Conservation (phyloP, 2,797 vertebrate species). For the Pyrocephalus nanus region DNA sequence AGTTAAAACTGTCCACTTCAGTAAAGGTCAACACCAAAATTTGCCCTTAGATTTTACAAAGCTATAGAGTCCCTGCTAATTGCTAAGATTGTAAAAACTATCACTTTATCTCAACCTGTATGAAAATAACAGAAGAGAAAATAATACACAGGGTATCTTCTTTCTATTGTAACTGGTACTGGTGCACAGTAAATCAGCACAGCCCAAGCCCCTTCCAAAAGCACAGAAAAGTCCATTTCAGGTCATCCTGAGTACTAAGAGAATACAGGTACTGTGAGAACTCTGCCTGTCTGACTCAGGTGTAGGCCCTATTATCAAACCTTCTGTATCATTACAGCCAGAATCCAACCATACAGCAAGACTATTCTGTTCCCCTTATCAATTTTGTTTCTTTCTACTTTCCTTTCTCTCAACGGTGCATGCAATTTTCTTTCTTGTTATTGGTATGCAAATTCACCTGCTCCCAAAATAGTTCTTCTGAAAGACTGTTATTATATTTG, state of each 20-base stretch:
- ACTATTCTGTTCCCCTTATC: not conserved
- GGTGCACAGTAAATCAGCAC: not conserved
- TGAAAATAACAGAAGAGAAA: not conserved
- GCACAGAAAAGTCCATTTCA: not conserved
- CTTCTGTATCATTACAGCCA: not conserved
- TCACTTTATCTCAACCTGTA: not conserved
- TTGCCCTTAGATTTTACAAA: not conserved
- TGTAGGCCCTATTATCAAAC: not conserved
- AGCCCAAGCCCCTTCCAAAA: not conserved
- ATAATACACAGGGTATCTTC: not conserved
- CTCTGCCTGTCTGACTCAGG: not conserved
- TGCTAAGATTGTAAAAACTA: not conserved
- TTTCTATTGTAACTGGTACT: not conserved
- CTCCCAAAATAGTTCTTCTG: slow-evolving; percentile 37
- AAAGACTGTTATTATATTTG: slow-evolving; percentile 33
- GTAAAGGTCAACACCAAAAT: not conserved
- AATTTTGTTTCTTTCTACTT: not conserved
- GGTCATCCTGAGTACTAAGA: not conserved
- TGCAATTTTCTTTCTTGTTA: slow-evolving; percentile 30
- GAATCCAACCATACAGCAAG: not conserved
- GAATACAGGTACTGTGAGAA: not conserved
- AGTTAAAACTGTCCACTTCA: not conserved
- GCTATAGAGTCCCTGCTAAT: not conserved
- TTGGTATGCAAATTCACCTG: slow-evolving; percentile 47
- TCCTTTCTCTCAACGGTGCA: not conserved